These are phyloP conservation scores for Sesia apiformis DNA, from an alignment of 2,888 invertebrate genomes.

Conservation along the genomic window DNA sequence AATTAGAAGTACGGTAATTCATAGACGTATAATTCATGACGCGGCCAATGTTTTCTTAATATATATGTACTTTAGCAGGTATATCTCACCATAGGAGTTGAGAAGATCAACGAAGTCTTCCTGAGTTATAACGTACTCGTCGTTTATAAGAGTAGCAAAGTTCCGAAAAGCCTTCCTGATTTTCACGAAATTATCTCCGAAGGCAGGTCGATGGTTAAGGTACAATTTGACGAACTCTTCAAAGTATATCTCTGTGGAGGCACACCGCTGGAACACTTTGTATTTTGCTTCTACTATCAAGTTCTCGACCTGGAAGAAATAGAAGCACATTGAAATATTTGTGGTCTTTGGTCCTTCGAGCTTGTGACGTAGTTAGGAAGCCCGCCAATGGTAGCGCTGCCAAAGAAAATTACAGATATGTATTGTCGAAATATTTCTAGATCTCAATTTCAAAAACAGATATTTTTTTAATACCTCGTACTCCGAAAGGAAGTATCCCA, in stretches of 20 bases:
- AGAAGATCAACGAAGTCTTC: conserved; percentile 59
- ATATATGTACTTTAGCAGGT: too few relatives aligned
- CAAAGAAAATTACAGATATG: too few relatives aligned
- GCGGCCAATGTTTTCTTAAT: too few relatives aligned
- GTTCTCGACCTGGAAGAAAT: conserved; percentile 67
- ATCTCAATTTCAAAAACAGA: too few relatives aligned
- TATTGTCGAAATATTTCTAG: too few relatives aligned
- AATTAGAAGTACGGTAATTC: too few relatives aligned
- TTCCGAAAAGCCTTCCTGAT: conserved; percentile 63
- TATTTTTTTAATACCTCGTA: conserved; percentile 72
- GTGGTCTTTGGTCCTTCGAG: too few relatives aligned
- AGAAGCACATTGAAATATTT: too few relatives aligned
- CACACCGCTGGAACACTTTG: conserved; percentile 61
- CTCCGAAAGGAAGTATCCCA: conserved; percentile 84
- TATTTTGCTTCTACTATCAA: conserved; percentile 74
- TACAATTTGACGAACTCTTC: conserved; percentile 79
- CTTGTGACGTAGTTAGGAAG: too few relatives aligned
- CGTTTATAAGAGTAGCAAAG: conserved; percentile 35
- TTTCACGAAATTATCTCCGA: conserved; percentile 58
- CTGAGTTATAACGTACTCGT: conserved; percentile 29
- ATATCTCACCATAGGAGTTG: conserved; percentile 28
- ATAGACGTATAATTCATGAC: too few relatives aligned
- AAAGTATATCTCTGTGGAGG: conserved; percentile 74
- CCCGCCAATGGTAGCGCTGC: too few relatives aligned
- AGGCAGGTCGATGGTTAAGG: conserved; percentile 78